Conservation (phyloP, 2,888 invertebrate species). For the Trachelus stipa region DNA sequence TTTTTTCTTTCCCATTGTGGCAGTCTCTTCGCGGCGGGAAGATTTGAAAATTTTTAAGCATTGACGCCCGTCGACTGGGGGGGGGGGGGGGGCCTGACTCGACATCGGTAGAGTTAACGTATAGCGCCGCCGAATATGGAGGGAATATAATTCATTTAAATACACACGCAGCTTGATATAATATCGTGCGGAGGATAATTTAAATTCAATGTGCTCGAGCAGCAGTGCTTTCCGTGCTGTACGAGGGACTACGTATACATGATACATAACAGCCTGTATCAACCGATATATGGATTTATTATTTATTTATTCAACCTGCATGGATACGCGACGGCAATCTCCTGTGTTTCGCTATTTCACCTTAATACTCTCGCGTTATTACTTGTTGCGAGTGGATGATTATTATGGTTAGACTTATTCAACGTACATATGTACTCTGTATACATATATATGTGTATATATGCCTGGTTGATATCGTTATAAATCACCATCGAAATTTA, state of each 20-base stretch:
- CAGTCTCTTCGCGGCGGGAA: neutral
- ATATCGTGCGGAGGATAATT: constrained; percentile 38
- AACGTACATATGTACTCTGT: too few relatives aligned
- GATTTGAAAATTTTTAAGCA: neutral
- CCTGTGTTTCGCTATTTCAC: constrained; percentile 1
- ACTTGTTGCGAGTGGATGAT: neutral
- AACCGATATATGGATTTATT: constrained; percentile 13
- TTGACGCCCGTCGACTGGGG: neutral
- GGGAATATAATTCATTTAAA: constrained; percentile 23
- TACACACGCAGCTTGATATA: constrained; percentile 24
- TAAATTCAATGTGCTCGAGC: constrained; percentile 43
- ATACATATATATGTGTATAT: too few relatives aligned
- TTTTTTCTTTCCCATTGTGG: neutral
- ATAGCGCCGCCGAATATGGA: constrained; percentile 15
- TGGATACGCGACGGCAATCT: neutral
- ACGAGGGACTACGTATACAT: constrained; percentile 13
- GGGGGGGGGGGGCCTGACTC: neutral
- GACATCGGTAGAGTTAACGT: neutral
- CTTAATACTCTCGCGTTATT: neutral
- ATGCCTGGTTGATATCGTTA: neutral
- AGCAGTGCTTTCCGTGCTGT: constrained; percentile 9
- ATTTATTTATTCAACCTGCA: constrained; percentile 26
- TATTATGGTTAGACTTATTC: neutral
- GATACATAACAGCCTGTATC: constrained; percentile 26
- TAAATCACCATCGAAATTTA: neutral